Base-by-base conservation (phyloP, 2,888 invertebrate species). In the Andrena bucephala region DNA sequence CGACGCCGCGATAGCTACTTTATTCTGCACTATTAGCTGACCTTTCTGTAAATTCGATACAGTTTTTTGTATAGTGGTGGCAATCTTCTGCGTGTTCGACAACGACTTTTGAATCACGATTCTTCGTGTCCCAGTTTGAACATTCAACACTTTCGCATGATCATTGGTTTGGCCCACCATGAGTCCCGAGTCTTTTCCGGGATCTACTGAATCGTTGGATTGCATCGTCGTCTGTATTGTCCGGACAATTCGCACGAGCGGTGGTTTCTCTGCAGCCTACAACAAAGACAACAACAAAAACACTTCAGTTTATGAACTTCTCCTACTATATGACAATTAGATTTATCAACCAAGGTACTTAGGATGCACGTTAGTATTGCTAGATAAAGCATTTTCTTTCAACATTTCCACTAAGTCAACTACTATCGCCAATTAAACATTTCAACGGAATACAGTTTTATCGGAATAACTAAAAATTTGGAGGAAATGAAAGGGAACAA, bases 81-180 rank as follows among this genome's bases (percentile, higher is more conserved):
- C 89, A 5, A 87, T 57, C 16, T 90, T 87, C 8, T 91, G 90
- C 0, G 83, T 84, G 31, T 77, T 90, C n/a, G 88, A 75, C 50
- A 90, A 69, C 8, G 90, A 77, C 60, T 91, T 92, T 59, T 93
- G 92, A 66, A 94, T 91, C 0, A 93, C 92, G n/a, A 93, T 91
- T 66, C 93, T 88, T 66, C 93, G 89, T 5, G 83, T 77, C 16
- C 87, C 89, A 20, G 87, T 36, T 59, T 86, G 88, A 8, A 70
- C 78, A 48, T 62, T 63, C 31, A 77, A 42, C 62, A 83, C 83
- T 74, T 86, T 86, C n/a, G 69, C 63, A 6, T 82, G 83, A n/a
- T 86, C 87, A 60, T 36, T 81, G 7, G 36, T 13, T 80, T 89
- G 85, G 36, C 24, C 77, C 52, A 60, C 57, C 2, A 65, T 16